phyloP scores from a whole-genome alignment of 2,113 vertebrate species.

The Hiodon tergisus region DNA sequence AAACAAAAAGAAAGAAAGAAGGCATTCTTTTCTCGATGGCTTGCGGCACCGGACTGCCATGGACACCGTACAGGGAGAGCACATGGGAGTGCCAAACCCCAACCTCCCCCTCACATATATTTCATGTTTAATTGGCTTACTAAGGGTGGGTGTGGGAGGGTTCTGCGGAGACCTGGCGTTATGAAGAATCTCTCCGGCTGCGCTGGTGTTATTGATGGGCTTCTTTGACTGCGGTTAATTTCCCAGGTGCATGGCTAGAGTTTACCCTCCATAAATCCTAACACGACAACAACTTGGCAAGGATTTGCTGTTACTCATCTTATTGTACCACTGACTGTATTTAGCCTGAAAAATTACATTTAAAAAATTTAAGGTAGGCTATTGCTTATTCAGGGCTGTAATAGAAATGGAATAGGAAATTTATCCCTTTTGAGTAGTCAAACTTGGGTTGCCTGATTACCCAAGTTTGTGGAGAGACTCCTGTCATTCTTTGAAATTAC shows the following conservation, averaged over 20 bases:
- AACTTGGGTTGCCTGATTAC: too few relatives aligned
- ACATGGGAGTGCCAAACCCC: background rate
- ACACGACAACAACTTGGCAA: conserved; percentile 24
- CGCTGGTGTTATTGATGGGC: background rate
- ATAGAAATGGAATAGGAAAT: too few relatives aligned
- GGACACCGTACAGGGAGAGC: too few relatives aligned
- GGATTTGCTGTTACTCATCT: conserved; percentile 30
- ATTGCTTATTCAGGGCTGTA: too few relatives aligned
- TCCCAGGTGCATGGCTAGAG: conserved; percentile 47
- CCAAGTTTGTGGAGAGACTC: too few relatives aligned
- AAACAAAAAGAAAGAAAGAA: too few relatives aligned
- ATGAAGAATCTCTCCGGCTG: conserved; percentile 20
- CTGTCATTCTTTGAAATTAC: too few relatives aligned
- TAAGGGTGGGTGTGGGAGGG: conserved; percentile 18
- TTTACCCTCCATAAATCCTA: conserved; percentile 46
- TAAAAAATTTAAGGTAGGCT: background rate
- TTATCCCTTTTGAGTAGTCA: too few relatives aligned
- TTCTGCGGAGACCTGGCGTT: conserved; percentile 36
- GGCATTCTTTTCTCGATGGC: too few relatives aligned
- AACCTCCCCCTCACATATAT: background rate
- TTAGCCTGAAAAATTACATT: background rate
- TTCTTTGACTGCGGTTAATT: conserved; percentile 44
- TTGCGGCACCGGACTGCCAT: too few relatives aligned
- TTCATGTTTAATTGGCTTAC: conserved; percentile 47
- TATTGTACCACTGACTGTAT: conserved; percentile 35